Conservation (phyloP, 2,797 vertebrate genomes). For the Lemur catta region DNA sequence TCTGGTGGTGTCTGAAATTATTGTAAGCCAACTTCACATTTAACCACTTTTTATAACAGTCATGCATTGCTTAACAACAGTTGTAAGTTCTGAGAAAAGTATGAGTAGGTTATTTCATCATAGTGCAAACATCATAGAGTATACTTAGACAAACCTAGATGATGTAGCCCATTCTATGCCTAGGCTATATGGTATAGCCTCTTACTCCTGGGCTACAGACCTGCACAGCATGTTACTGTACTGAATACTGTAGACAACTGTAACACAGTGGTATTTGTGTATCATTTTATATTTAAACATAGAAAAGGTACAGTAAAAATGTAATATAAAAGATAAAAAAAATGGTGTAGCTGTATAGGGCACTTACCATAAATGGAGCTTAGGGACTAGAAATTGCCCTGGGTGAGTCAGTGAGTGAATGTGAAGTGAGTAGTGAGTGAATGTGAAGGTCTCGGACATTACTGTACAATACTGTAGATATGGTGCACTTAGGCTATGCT, state of each 20-base stretch:
- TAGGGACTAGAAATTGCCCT: neutral
- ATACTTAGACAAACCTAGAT: no score
- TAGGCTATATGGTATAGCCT: neutral
- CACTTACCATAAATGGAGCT: neutral
- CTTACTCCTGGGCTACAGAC: neutral
- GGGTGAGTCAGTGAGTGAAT: neutral
- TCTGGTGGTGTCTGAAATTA: neutral
- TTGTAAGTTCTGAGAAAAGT: neutral
- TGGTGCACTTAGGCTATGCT: neutral
- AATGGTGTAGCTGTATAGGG: neutral
- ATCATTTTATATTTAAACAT: neutral
- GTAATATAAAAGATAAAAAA: neutral
- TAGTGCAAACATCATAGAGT: neutral
- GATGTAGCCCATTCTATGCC: neutral
- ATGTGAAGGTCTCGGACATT: neutral
- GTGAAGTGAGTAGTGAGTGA: neutral
- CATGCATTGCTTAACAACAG: neutral
- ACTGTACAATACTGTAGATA: neutral
- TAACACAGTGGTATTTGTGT: neutral
- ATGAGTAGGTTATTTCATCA: neutral
- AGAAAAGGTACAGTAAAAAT: neutral
- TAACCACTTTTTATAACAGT: neutral
- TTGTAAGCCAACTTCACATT: neutral
- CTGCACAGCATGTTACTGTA: neutral
- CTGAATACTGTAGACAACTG: neutral